A percentile compares a stretch with the other conserved stretches of the same genome.
phyloP scores from a whole-genome alignment of 2,888 invertebrate genomes.

The Bellardia pandia region DNA sequence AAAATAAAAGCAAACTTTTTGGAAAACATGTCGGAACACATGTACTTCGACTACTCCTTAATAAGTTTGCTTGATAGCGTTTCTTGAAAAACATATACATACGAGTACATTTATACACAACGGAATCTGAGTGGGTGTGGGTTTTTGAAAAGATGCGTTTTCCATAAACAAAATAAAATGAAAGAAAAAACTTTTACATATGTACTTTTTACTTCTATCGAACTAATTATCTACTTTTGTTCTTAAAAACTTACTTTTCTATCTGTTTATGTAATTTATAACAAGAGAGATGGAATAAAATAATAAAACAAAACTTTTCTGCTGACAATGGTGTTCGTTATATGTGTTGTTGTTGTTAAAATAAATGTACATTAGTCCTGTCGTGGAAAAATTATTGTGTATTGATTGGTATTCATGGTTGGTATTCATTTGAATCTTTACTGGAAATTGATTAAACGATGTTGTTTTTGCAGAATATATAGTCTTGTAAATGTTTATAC shows the following conservation, averaged over 20 bases:
- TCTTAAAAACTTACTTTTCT: slow-evolving; percentile 34
- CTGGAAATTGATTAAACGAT: too few species aligned
- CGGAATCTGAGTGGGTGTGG: neutral
- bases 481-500: too few species aligned
- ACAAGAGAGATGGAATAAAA: neutral
- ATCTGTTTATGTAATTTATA: slow-evolving; percentile 4
- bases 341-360: neutral
- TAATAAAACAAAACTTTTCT: slow-evolving; percentile 7
- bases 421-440: too few species aligned
- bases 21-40: slow-evolving; percentile 36
- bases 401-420: too few species aligned
- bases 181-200: slow-evolving; percentile 22
- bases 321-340: slow-evolving; percentile 10
- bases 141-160: neutral
- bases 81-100: neutral
- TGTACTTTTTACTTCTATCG: neutral
- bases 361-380: neutral
- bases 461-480: too few species aligned
- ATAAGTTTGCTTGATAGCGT: slow-evolving; percentile 16
- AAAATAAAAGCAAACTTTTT: slow-evolving; percentile 35
- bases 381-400: neutral
- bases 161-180: slow-evolving; percentile 16
- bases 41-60: slow-evolving; percentile 31
- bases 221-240: slow-evolving; percentile 55
- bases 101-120: neutral